phyloP scores from a whole-genome alignment of 2,888 invertebrate species.

The Heptascelio sp. region DNA sequence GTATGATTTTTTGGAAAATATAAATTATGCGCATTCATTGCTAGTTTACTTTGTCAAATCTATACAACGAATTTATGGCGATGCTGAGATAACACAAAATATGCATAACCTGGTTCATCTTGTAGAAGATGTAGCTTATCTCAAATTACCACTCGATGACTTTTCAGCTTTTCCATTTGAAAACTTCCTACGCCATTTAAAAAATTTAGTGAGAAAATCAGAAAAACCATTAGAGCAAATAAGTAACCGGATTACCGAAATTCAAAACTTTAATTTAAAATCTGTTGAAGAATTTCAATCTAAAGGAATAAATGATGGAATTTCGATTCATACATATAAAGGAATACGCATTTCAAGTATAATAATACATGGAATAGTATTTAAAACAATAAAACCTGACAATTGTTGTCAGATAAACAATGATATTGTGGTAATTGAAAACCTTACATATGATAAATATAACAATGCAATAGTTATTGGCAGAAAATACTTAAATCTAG shows the following conservation, averaged over 20 bases:
- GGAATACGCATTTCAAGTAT: constrained; percentile 14
- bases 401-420: constrained; percentile 19
- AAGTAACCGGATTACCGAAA: constrained; percentile 5
- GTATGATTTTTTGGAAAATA: background rate
- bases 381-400: constrained; percentile 12
- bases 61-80: constrained; percentile 47
- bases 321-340: background rate
- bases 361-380: background rate
- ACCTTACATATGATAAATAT: background rate
- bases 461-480: background rate
- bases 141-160: constrained; percentile 16
- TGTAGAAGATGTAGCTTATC: constrained; percentile 34
- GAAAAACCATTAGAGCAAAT: constrained; percentile 18
- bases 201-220: constrained; percentile 22
- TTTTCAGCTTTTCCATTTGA: constrained; percentile 49
- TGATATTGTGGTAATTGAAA: constrained; percentile 18
- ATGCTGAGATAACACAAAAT: constrained; percentile 48
- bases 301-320: too few relatives aligned
- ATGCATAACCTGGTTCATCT: constrained; percentile 56
- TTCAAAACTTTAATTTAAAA: too few relatives aligned
- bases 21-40: constrained; percentile 39
- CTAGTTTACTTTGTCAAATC: constrained; percentile 43
- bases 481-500: background rate
- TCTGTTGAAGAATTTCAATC: too few relatives aligned
- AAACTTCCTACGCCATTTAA: constrained; percentile 53